Evolutionary conservation across 2,113 vertebrate species (phyloP).

Genomic region (Notarius lentiginosus): DNA sequence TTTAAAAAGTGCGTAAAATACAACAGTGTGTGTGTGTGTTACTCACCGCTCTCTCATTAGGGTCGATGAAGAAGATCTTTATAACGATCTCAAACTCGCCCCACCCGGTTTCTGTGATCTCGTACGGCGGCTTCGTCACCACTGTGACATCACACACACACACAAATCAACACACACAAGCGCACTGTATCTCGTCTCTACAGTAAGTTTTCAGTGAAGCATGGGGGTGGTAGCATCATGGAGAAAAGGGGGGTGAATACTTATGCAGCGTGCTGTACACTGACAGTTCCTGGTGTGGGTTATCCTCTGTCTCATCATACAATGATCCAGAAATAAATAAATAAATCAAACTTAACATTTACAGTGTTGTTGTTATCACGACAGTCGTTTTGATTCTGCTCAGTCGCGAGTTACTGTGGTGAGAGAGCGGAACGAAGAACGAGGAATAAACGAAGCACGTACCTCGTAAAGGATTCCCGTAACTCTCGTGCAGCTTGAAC

Average conservation of each 20-base stretch:
- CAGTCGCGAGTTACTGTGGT: no score
- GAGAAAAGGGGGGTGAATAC: no score
- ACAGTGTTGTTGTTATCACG: no score
- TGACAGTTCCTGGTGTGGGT: no score
- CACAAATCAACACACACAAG: not conserved
- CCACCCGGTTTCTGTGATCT: conserved; percentile 98
- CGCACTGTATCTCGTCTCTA: not conserved
- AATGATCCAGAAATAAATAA: no score
- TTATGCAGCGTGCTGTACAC: no score
- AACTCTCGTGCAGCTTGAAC: conserved; percentile 97
- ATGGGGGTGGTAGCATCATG: not conserved
- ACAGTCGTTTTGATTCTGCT: no score
- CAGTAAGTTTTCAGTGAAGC: not conserved
- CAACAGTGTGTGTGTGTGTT: not conserved
- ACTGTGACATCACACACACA: conserved; percentile 71
- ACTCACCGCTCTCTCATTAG: conserved; percentile 96
- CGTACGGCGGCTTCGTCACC: conserved; percentile 96
- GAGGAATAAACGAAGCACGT: conserved; percentile 12
- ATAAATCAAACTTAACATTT: no score
- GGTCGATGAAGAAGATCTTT: conserved; percentile 99
- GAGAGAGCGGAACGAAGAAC: no score
- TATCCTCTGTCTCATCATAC: no score
- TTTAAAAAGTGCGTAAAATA: not conserved
- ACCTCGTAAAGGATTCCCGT: conserved; percentile 96
- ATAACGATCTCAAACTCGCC: conserved; percentile 99